Evolutionary conservation across 2,888 invertebrate species (phyloP), one percentile per base, ranked within the genome.

Genomic region (Eudasyphora cyanicolor): DNA sequence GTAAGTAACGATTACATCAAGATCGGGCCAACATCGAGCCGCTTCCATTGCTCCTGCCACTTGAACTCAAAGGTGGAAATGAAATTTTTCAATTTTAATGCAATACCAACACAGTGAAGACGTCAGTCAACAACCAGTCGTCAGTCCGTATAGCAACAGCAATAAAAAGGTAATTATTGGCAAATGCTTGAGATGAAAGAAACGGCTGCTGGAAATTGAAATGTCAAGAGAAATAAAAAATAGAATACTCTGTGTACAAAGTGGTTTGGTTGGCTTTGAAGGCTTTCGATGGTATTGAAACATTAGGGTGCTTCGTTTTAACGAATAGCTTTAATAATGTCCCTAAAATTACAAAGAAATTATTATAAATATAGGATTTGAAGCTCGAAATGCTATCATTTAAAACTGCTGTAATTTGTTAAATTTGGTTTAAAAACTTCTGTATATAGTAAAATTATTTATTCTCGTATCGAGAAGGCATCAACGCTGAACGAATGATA

Each of bases 21-120:
- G 67, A 38, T 8, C n/a, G 42, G 7, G 42, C 42, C 35, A 24
- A 32, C 21, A 21, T 35, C 51, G 21, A 14, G 32, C n/a, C 29
- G 27, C 38, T 60, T 14, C 27, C 51, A 57, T 27, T 60, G 38
- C 45, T 57, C 69, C 67, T 38, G 54, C 76, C 76, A 80, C 79
- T 83, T 80, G 76, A 80, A 73, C 67, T 76, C 51, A 27, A 69
- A 79, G 51, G 69, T 82, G 76, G 74, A 83, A 82, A 74, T 77
- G 74, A 70, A 80, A 80, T 77, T 83, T 60, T 79, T 73, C 73
- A 49, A 60, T 76, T 82, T 82, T 74, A 69, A 57, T 75, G 21
- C 45, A 75, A 82, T 60, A 29, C 60, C 67, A 67, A 67, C 14
- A 67, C 67, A 35, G n/a, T n/a, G n/a, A n/a, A n/a, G n/a, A 42